These are phyloP conservation scores for Xenopus laevis DNA, from an alignment of 2,113 vertebrate species.

Conservation along the genomic window DNA sequence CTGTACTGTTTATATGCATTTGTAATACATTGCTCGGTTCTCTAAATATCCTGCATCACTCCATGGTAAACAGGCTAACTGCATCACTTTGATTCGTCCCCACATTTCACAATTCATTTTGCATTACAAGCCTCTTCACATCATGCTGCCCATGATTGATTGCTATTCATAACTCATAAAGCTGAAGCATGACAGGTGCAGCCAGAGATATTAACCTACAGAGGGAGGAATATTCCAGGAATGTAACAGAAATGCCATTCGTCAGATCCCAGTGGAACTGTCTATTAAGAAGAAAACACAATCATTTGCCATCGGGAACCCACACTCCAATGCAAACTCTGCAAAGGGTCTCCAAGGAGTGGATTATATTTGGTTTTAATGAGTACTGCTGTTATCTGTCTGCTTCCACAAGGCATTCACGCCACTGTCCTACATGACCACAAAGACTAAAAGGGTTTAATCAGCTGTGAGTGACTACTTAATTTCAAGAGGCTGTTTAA, in stretches of 20 bases:
- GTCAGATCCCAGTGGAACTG: slow-evolving; percentile 27
- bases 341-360: slow-evolving; percentile 11
- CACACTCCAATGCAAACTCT: slow-evolving; percentile 5
- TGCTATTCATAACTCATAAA: slow-evolving; percentile 40
- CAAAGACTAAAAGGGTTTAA: not conserved
- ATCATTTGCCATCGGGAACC: slow-evolving; percentile 29
- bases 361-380: slow-evolving; percentile 35
- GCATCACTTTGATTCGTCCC: slow-evolving; percentile 9
- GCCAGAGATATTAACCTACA: slow-evolving; percentile 39
- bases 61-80: not conserved
- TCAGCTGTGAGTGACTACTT: slow-evolving; percentile 3
- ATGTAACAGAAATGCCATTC: slow-evolving; percentile 29
- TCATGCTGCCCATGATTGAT: slow-evolving; percentile 28
- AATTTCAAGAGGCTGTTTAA: not conserved
- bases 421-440: not conserved
- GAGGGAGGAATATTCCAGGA: slow-evolving; percentile 18
- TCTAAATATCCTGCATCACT: not conserved
- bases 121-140: slow-evolving; percentile 28
- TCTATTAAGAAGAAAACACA: slow-evolving; percentile 33
- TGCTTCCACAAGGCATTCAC: slow-evolving; percentile 10
- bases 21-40: too few relatives aligned
- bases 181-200: slow-evolving; percentile 38
- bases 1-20: too few relatives aligned
- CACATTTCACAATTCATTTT: slow-evolving; percentile 37
- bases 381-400: slow-evolving; percentile 30